phyloP scores from a whole-genome alignment of 1,140 invertebrate species.

The Pachypsylla venusta region DNA sequence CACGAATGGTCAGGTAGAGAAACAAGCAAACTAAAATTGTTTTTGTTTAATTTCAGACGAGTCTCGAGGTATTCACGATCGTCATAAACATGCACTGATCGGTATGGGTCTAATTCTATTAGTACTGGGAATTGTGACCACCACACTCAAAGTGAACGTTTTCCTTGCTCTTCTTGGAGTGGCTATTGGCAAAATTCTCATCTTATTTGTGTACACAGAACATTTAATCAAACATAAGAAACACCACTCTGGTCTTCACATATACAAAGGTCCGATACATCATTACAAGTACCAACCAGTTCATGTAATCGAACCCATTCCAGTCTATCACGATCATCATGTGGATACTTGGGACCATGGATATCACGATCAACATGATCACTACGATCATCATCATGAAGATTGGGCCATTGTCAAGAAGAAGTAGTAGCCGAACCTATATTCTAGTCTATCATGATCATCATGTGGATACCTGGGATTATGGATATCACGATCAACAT shows the following conservation, averaged over 20 bases:
- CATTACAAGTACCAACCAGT: background rate
- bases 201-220: background rate
- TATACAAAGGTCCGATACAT: background rate
- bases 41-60: background rate
- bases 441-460: too few relatives aligned
- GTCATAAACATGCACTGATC: background rate
- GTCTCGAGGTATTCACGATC: background rate
- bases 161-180: constrained; percentile 1
- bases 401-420: background rate
- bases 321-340: background rate
- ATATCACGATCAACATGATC: background rate
- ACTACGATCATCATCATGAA: constrained; percentile 6
- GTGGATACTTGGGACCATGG: background rate
- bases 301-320: background rate
- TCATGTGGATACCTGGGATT: too few relatives aligned
- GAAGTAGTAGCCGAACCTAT: background rate
- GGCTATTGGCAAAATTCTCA: background rate
- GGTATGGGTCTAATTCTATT: background rate
- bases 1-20: too few relatives aligned
- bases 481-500: too few relatives aligned
- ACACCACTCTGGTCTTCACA: background rate
- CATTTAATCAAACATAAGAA: background rate
- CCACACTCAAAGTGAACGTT: background rate
- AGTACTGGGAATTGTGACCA: background rate
- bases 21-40: too few relatives aligned